These are phyloP conservation scores for Microctonus brassicae DNA, from an alignment of 2,888 invertebrate genomes.

Conservation along the genomic window DNA sequence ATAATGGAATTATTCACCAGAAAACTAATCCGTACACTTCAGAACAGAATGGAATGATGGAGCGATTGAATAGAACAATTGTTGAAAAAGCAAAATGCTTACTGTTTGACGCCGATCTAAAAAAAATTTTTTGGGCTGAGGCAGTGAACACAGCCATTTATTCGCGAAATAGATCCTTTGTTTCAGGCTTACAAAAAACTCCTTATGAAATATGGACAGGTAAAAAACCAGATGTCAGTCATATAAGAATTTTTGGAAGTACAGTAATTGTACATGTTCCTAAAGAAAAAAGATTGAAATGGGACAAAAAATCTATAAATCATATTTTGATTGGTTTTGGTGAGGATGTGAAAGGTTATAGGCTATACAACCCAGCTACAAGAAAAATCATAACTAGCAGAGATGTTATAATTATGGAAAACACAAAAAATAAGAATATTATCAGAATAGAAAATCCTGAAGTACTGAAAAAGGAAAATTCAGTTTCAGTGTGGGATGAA, in stretches of 20 bases:
- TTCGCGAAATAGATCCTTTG: slow-evolving; percentile 47
- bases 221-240: slow-evolving; percentile 54
- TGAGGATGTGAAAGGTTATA: slow-evolving; percentile 43
- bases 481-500: neutral
- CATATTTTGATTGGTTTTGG: slow-evolving; percentile 42
- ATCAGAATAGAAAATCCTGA: neutral
- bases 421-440: neutral
- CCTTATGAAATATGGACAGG: slow-evolving; percentile 62
- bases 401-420: neutral
- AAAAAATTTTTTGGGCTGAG: slow-evolving; percentile 47
- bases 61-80: slow-evolving; percentile 45
- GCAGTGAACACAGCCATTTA: slow-evolving; percentile 48
- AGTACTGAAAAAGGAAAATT: neutral
- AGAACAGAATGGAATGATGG: slow-evolving; percentile 44
- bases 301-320: slow-evolving; percentile 30
- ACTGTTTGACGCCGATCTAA: slow-evolving; percentile 41
- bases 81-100: slow-evolving; percentile 48
- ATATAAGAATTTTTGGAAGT: slow-evolving; percentile 64
- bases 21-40: slow-evolving; percentile 40
- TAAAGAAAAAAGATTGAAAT: slow-evolving; percentile 49
- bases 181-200: slow-evolving; percentile 45
- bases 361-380: slow-evolving; percentile 30
- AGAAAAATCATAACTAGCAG: neutral
- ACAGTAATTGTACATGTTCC: slow-evolving; percentile 59
- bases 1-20: slow-evolving; percentile 40